A percentile compares a stretch with the other conserved stretches of the same genome.
Conservation (phyloP, 2,797 vertebrate species). For the Sarcoramphus papa region DNA sequence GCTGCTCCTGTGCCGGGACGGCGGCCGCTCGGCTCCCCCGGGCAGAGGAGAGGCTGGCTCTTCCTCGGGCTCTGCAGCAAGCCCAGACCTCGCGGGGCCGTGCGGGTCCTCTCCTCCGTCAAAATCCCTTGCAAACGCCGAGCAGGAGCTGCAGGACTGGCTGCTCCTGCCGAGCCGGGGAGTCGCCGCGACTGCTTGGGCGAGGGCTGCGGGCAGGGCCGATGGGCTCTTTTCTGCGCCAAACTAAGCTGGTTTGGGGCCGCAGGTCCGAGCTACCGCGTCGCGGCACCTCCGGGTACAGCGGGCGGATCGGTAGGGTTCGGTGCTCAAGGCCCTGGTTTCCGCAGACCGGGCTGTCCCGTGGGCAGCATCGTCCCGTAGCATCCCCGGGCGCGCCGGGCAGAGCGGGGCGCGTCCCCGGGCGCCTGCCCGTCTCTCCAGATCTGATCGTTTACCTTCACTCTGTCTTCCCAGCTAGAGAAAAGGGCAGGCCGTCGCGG, state of each 20-base stretch:
- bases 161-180: neutral
- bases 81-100: neutral
- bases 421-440: neutral
- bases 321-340: neutral
- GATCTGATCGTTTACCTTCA: neutral
- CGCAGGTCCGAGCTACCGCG: rapidly evolving
- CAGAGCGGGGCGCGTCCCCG: neutral
- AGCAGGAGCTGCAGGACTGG: neutral
- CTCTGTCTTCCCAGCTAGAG: constrained; percentile 42
- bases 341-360: rapidly evolving
- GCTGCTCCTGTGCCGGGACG: neutral
- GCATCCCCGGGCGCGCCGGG: neutral
- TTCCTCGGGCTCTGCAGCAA: neutral
- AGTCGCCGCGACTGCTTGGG: neutral
- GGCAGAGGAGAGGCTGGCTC: neutral
- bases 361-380: neutral
- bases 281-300: neutral
- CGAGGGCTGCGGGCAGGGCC: neutral
- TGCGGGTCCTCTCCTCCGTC: neutral
- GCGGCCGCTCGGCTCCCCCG: neutral
- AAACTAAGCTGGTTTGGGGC: neutral
- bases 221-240: neutral
- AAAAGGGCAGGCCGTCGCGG: neutral
- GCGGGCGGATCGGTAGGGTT: rapidly evolving
- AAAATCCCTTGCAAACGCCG: neutral